Conservation (phyloP, 2,888 invertebrate species). For the Lepidochitona cinerea region DNA sequence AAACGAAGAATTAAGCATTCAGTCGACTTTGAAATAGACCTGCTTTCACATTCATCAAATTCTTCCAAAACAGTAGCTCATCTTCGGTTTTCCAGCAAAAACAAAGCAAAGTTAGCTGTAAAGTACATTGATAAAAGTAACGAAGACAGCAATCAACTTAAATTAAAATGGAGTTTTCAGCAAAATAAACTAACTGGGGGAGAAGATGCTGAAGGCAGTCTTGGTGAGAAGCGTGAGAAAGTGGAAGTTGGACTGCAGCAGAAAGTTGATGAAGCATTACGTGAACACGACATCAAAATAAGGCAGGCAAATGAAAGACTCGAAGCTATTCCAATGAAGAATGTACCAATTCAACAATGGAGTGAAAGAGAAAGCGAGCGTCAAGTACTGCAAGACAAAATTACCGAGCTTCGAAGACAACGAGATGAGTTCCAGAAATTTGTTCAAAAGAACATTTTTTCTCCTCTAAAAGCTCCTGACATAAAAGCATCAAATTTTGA, state of each 20-base stretch:
- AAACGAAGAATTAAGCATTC: not conserved
- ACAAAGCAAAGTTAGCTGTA: not conserved
- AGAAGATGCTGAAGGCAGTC: not conserved
- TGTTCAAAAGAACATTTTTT: slow-evolving; percentile 17
- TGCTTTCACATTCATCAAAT: not conserved
- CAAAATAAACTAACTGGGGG: not conserved
- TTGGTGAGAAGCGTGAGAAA: no score
- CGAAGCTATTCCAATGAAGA: not conserved
- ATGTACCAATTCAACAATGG: not conserved
- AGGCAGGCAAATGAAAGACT: not conserved
- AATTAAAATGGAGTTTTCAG: no score
- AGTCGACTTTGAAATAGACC: not conserved
- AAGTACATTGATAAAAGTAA: no score
- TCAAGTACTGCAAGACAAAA: slow-evolving; percentile 36
- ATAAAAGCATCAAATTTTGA: not conserved
- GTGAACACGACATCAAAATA: not conserved
- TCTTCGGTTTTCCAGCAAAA: not conserved
- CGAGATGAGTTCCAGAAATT: slow-evolving; percentile 38
- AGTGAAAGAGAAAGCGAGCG: not conserved
- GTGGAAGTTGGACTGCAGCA: not conserved
- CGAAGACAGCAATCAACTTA: no score
- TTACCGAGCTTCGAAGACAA: slow-evolving; percentile 44
- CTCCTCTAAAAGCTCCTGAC: not conserved
- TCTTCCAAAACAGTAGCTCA: not conserved
- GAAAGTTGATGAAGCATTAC: not conserved